phyloP scores from a whole-genome alignment of 2,113 vertebrate species.

The Talpa occidentalis region DNA sequence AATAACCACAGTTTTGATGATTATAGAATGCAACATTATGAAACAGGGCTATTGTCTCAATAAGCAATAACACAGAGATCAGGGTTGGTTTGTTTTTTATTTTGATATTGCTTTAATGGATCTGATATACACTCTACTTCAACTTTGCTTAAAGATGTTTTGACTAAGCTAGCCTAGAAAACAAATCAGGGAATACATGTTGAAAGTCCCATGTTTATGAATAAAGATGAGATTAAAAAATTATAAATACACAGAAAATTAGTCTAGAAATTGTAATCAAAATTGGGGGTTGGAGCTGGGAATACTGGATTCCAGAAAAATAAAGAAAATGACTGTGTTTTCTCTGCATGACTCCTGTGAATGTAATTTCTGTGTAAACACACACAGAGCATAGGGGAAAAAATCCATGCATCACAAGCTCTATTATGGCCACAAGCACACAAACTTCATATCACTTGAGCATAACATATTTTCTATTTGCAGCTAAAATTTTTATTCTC shows the following conservation, averaged over 20 bases:
- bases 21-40: background rate
- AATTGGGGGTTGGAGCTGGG: background rate
- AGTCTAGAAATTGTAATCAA: background rate
- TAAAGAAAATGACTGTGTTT: background rate
- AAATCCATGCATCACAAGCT: background rate
- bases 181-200: background rate
- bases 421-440: background rate
- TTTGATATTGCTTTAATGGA: background rate
- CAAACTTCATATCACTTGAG: background rate
- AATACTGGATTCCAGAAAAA: background rate
- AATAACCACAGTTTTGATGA: background rate
- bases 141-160: background rate
- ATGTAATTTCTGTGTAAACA: background rate
- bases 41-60: background rate
- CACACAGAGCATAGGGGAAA: background rate
- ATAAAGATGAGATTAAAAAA: background rate
- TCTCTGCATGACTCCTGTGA: background rate
- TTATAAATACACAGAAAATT: background rate
- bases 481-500: background rate
- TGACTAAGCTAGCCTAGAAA: background rate
- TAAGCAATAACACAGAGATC: background rate
- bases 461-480: background rate
- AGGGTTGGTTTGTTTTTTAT: too few relatives aligned
- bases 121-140: background rate
- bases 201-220: background rate